Base-by-base conservation (phyloP, 2,797 vertebrate genomes). In the Hoplostethus mediterraneus region DNA sequence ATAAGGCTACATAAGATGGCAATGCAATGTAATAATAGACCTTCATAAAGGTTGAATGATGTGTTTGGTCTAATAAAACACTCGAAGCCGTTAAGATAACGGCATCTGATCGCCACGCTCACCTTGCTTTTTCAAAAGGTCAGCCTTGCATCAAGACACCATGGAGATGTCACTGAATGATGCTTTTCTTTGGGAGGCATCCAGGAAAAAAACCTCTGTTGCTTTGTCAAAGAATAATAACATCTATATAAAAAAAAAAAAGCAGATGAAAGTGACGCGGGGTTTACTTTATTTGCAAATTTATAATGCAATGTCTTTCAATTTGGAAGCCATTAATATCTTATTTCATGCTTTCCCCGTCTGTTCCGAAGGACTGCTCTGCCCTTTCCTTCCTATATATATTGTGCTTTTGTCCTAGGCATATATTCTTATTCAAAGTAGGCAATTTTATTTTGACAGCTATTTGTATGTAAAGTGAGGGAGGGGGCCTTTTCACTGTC, bases 391-490 rank as follows among this genome's bases (percentile, higher is more conserved):
- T 17, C 30, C 30, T 70, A 72, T 83, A 87, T 83, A 79, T 84
- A n/a, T 87, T 88, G 71, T 87, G 81, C 84, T 90, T 86, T 80
- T 36, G 79, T 92, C 87, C 83, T 72, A n/a, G 82, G 67, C 73
- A 82, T 67, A 74, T 87, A 87, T 90, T 84, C 86, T 89, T 84
- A 93, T 92, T 94, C 87, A 91, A 92, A 94, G 87, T 78, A 93
- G 82, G 87, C 90, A 89, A 92, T 94, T 93, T 92, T 91, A 83
- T 93, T 94, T 93, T 94, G 93, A 95, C 93, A 94, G 93, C 90
- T 94, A 94, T 94, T 94, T 95, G 91, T 93, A 94, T 94, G 91
- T 90, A 94, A 94, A 95, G 90, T 91, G 84, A 68, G 87, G 65
- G 63, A 25, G 44, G 56, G 66, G 21, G 44, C 56, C 73, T 79